phyloP scores from a whole-genome alignment of 2,113 vertebrate genomes.

The Hassar affinis region DNA sequence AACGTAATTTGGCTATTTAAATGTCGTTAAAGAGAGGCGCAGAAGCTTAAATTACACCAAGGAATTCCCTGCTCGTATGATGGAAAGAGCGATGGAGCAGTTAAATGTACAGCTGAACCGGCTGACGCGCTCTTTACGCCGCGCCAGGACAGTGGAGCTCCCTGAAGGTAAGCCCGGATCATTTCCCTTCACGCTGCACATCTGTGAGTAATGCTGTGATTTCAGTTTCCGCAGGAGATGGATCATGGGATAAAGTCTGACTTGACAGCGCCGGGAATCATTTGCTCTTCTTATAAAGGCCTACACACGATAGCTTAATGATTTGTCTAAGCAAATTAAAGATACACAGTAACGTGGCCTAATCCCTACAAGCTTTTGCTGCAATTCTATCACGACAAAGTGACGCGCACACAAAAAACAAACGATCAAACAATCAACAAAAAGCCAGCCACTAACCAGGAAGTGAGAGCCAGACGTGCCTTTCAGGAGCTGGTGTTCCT shows the following conservation, averaged over 20 bases:
- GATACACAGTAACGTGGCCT: neutral
- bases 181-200: neutral
- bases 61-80: conserved; percentile 72
- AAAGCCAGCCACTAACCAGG: neutral
- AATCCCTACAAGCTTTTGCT: neutral
- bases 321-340: neutral
- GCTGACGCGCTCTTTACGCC: conserved; percentile 90
- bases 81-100: conserved; percentile 99
- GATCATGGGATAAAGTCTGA: neutral
- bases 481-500: neutral
- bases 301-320: neutral
- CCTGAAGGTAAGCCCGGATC: conserved; percentile 80
- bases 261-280: neutral
- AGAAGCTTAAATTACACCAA: conserved; percentile 33
- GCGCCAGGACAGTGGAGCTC: conserved; percentile 94
- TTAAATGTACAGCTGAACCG: conserved; percentile 83
- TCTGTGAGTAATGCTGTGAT: too few relatives aligned
- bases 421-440: neutral
- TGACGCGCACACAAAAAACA: neutral
- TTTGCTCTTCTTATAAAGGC: neutral
- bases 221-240: neutral
- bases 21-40: conserved; percentile 21
- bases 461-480: neutral
- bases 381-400: neutral
- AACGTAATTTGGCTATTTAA: conserved; percentile 1